Base-by-base conservation (phyloP, 2,888 invertebrate species). In the Thereva nobilitata region DNA sequence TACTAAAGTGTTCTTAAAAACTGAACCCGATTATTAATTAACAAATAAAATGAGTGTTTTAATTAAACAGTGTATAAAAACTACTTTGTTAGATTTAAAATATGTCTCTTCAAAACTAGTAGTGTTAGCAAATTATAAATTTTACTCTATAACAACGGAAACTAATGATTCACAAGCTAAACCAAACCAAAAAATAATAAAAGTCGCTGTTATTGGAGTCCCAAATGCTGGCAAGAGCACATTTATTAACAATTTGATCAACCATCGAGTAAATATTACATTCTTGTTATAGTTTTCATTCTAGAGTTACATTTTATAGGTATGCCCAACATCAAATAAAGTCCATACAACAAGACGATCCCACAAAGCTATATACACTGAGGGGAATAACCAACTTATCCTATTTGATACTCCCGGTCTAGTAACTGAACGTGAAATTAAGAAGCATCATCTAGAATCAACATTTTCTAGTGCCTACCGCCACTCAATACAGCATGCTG, bases 171-270 rank as follows among this genome's bases (percentile, higher is more conserved):
- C 1, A 23, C 23, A 23, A 23, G 42, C 42, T 1, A 42, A 42
- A 9, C 42, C 5, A 35, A 45, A 57, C 5, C 57, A 57, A 55
- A 82, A 76, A 81, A 77, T 86, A n/a, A 80, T 88, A 5, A 87
- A 87, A 80, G 87, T 95, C 37, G 93, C 96, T 5, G 88, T 98
- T 34, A 87, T 98, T 72, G 98, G 98, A 3, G 84, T 91, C 9
- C 97, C 98, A 4, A 98, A 98, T 85, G 90, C 89, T 57, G 98
- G 98, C 38, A 98, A 98, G 80, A 97, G 97, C 77, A 96, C 97
- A 0, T 84, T 98, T 40, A 91, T 96, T 40, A 98, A 98, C 81
- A 86, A 86, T 74, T 84, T 98, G 35, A 85, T 93, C 64, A 87
- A 90, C 70, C 86, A 91, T 78, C 87, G 88, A 79, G 93, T 93